Base-by-base conservation (phyloP, 2,113 vertebrate genomes). In the Bos indicus region DNA sequence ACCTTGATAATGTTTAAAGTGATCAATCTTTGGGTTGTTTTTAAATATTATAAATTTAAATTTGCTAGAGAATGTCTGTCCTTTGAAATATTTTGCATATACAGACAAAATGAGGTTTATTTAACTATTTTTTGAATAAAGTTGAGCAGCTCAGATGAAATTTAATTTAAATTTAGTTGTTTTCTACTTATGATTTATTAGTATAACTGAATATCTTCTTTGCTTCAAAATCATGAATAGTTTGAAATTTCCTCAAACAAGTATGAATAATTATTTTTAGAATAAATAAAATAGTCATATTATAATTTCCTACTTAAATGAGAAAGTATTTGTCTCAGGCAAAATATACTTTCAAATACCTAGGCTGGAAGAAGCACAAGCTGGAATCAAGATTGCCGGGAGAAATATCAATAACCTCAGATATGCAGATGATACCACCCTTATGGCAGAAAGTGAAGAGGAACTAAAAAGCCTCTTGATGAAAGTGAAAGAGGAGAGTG, bases 141-240 rank as follows among this genome's bases (percentile, higher is more conserved):
- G 21, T 81, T 71, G 48, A 92, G 43, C 33, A 46, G 15, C 28
- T 96, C 26, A 90, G 11, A 74, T 59, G 28, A 92, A 84, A 92
- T 62, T 94, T 87, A 87, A 88, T 88, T 96, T 95, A 94, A 92
- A 87, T 95, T 74, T 86, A 74, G 9, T 90, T 95, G 21, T 80
- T 95, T 97, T 40, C 94, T 92, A 87, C 77, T 87, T 89, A 95
- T 88, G 8, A 88, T 74, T 94, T 96, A 84, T 89, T 90, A 95
- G 88, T 43, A 71, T 60, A 92, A 77, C 16, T 64, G 9, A 33
- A 33, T 93, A 85, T 94, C 6, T 85, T 80, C 46, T 67, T 95
- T 84, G 5, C 17, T 64, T 94, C 36, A 94, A 77, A 1, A 43
- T 5, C 26, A 84, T 86, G 7, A 26, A 67, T 59, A 86, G 7